Base-by-base conservation (phyloP, 2,888 invertebrate species). In the Drosophila yooni region DNA sequence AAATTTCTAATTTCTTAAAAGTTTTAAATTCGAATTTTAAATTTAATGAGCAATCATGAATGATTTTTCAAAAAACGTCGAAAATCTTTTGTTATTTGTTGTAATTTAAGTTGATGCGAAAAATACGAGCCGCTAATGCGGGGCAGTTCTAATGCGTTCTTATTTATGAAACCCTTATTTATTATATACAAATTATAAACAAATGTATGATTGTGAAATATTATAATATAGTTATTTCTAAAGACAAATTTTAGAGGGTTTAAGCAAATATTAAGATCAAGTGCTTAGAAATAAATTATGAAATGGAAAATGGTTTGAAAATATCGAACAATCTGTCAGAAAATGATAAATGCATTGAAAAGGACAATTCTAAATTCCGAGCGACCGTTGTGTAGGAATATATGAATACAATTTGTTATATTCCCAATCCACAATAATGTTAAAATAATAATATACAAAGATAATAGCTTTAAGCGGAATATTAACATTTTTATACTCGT, bases 401-500 rank as follows among this genome's bases (percentile, higher is more conserved):
- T 34, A 70, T 60, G 8, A 51, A 69, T 64, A 64, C 46, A 29
- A 51, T 29, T 51, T 51, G 53, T 36, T 34, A 46, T 38, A 64
- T 50, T 51, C 64, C 61, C 53, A 58, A 64, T 60, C 79, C 76
- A 79, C 79, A 77, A 77, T 70, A 79, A 66, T 43, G 31, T 56
- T 40, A 15, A 54, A 68, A 78, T 33, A 57, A 61, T 46, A 46
- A 43, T 34, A 27, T 25, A 54, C 36, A 54, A 18, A 52, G 3
- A 54, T 54, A 38, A 56, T 62, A 73, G 79, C 58, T 74, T 56
- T 78, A 77, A 79, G 74, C 46, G 31, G 57, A 62, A 62, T 43
- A 43, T 48, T 29, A 61, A 74, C 53, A 74, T 72, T 80, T 78
- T 78, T 76, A 78, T 78, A 78, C 62, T 78, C 62, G 67, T 80